These are phyloP conservation scores for Mesembrinibis cayennensis DNA, from an alignment of 2,113 vertebrate genomes.

Conservation along the genomic window DNA sequence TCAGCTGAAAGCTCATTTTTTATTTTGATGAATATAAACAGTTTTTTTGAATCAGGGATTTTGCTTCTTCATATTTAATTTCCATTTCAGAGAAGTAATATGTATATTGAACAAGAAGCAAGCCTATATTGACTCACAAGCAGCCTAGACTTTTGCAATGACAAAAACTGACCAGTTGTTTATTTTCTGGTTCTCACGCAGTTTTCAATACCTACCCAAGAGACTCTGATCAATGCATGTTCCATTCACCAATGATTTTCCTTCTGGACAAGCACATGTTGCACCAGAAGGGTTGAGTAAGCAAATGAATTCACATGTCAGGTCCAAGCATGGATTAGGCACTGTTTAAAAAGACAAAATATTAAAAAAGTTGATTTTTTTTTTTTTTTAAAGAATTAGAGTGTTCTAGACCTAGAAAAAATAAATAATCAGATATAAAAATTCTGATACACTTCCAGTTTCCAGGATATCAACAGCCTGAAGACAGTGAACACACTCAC, in stretches of 20 bases:
- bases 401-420: background rate
- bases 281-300: constrained; percentile 92
- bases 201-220: constrained; percentile 77
- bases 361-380: background rate
- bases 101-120: background rate
- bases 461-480: background rate
- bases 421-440: background rate
- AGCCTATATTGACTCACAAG: background rate
- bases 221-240: constrained; percentile 86
- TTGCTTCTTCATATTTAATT: background rate
- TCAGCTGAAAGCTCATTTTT: background rate
- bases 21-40: background rate
- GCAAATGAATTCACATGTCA: constrained; percentile 94
- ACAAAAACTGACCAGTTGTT: background rate
- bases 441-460: background rate
- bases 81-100: background rate
- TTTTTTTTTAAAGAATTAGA: background rate
- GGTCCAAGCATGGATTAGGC: constrained; percentile 88
- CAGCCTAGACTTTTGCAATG: background rate
- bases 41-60: background rate
- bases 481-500: background rate
- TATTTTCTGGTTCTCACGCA: background rate
- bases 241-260: constrained; percentile 89
- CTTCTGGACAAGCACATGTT: constrained; percentile 92
- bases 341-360: constrained; percentile 72